Percentiles rank a stretch among this genome's conserved stretches.
These are phyloP conservation scores for Brachyhypopomus occidentalis DNA, from an alignment of 2,113 vertebrate species.

Conservation along the genomic window DNA sequence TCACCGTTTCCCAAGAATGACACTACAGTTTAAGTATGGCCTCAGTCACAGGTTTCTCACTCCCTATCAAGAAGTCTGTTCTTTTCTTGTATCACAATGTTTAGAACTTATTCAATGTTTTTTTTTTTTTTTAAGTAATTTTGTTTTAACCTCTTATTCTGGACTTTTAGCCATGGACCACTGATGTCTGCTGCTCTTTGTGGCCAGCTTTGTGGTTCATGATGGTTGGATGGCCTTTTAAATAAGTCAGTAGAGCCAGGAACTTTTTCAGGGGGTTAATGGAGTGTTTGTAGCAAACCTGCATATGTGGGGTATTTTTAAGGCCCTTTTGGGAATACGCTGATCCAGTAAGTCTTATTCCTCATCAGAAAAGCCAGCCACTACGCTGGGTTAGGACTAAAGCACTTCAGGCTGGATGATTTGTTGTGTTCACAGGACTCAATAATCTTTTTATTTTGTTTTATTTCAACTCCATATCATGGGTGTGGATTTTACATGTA, in stretches of 20 bases:
- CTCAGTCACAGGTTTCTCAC: slow-evolving; percentile 7
- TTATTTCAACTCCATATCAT: slow-evolving; percentile 50
- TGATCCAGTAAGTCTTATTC: slow-evolving; percentile 39
- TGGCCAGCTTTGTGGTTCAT: slow-evolving; percentile 1
- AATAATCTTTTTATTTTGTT: slow-evolving; percentile 21
- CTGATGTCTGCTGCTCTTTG: slow-evolving; percentile 12
- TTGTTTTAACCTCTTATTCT: slow-evolving; percentile 32
- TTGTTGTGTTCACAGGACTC: slow-evolving; percentile 47
- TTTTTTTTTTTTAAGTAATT: slow-evolving; percentile 29
- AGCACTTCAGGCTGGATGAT: slow-evolving; percentile 48
- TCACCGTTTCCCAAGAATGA: slow-evolving; percentile 33
- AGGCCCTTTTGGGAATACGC: slow-evolving; percentile 30
- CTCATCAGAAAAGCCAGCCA: slow-evolving; percentile 41
- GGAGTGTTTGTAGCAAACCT: slow-evolving; percentile 45
- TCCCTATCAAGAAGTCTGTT: background rate
- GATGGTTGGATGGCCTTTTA: slow-evolving; percentile 23
- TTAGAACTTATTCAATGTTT: slow-evolving; percentile 46
- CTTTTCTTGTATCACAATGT: slow-evolving; percentile 37
- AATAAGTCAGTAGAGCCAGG: slow-evolving; percentile 27
- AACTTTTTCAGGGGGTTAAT: slow-evolving; percentile 33
- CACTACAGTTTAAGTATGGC: background rate
- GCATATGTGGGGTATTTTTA: slow-evolving; percentile 34
- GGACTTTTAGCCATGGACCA: slow-evolving; percentile 15
- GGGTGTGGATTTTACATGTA: slow-evolving; percentile 56
- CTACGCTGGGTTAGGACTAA: slow-evolving; percentile 40